Percentiles rank a stretch among this genome's conserved stretches.
Conservation (phyloP, 2,888 invertebrate genomes). For the Sclerodermus sp. region DNA sequence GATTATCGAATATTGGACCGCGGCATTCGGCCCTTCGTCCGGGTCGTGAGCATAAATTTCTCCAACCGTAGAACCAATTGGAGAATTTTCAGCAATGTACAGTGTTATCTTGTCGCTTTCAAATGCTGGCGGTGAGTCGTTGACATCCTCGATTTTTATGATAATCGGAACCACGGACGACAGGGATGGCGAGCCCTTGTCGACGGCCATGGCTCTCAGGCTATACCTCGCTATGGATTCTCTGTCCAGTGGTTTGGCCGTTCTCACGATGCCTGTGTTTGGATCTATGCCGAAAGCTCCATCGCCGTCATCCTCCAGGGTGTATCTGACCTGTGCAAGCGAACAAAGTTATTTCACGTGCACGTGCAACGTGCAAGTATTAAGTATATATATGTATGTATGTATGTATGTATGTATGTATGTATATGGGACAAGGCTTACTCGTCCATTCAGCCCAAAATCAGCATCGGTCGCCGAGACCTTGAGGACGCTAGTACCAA, state of each 20-base stretch:
- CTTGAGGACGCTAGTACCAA: constrained; percentile 78
- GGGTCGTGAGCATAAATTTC: constrained; percentile 88
- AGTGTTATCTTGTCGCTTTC: constrained; percentile 85
- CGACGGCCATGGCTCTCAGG: constrained; percentile 84
- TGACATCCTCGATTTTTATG: constrained; percentile 84
- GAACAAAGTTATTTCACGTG: too few relatives aligned
- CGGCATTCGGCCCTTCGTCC: constrained; percentile 88
- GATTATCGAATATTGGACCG: constrained; percentile 92
- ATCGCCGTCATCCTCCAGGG: constrained; percentile 76
- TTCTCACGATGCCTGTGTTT: constrained; percentile 88
- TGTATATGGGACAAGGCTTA: constrained; percentile 48
- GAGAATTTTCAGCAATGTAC: constrained; percentile 94
- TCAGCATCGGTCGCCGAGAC: constrained; percentile 84
- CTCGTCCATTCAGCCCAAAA: constrained; percentile 82
- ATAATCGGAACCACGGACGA: constrained; percentile 72
- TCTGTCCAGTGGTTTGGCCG: constrained; percentile 85
- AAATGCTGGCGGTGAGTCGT: constrained; percentile 89
- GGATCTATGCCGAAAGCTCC: constrained; percentile 92
- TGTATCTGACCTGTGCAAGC: constrained; percentile 68
- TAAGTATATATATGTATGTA: too few relatives aligned
- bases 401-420: neutral
- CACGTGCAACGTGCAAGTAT: too few relatives aligned
- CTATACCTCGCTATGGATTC: constrained; percentile 87
- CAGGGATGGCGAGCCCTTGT: constrained; percentile 80
- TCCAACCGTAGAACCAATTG: constrained; percentile 91